These are phyloP conservation scores for Sminthurides bifidus DNA, from an alignment of 1,140 invertebrate genomes.

Conservation along the genomic window DNA sequence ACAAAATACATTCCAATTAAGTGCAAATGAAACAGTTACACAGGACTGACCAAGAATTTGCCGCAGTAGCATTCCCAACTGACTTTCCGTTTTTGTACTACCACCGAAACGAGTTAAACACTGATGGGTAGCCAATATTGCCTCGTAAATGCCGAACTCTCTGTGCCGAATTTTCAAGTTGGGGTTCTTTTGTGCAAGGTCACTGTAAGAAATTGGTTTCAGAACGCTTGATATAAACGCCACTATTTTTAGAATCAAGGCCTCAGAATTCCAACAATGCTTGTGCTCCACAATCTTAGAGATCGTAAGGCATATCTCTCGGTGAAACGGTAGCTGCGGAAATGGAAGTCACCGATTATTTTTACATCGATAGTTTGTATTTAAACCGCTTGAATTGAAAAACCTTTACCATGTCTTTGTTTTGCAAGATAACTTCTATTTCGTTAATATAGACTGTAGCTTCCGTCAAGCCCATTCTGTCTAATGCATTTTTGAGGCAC, in stretches of 20 bases:
- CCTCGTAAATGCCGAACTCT: slow-evolving; percentile 2
- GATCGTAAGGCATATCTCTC: neutral
- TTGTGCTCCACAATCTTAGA: slow-evolving; percentile 1
- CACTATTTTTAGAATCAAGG: neutral
- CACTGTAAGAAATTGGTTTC: neutral
- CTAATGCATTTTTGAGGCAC: slow-evolving; percentile 4
- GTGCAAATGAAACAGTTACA: too few species aligned
- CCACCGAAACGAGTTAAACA: neutral
- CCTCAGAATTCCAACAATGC: neutral
- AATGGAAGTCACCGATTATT: neutral
- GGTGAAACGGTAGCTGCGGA: neutral
- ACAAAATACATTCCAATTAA: too few species aligned
- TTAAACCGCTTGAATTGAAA: neutral
- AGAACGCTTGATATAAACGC: neutral
- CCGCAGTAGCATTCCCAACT: neutral
- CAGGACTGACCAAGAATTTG: neutral
- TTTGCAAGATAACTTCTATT: neutral
- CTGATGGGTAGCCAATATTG: neutral
- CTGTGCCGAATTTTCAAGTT: neutral
- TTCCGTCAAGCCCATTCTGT: neutral
- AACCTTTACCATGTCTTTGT: neutral
- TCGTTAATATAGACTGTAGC: too few species aligned
- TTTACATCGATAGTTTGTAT: too few species aligned
- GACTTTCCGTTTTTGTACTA: neutral
- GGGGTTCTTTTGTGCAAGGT: neutral